Base-by-base conservation (phyloP, 2,113 vertebrate genomes). In the Spermophilus dauricus region DNA sequence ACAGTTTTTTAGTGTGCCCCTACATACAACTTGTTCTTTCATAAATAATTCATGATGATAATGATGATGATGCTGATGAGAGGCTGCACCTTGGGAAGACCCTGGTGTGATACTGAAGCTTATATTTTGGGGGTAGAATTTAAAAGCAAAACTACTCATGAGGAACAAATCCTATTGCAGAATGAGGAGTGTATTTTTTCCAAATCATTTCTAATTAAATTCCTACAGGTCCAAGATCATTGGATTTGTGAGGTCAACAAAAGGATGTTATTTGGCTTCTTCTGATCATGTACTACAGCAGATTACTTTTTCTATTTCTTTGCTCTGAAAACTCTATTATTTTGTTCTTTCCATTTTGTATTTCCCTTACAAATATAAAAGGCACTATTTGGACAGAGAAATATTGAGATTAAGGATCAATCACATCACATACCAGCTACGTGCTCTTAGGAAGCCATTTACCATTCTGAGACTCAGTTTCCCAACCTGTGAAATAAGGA, bases 21-120 rank as follows among this genome's bases (percentile, higher is more conserved):
- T 73, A 48, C 10, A 48, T 65, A 81, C 26, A 90, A 80, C 76
- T 86, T 86, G n/a, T 89, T 94, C 92, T 61, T 85, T 94, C 82
- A 95, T 73, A 87, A 95, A 91, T 96, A 86, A 91, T 92, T 91
- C 28, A 93, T 48, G 34, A 70, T 45, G 32, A 90, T 78, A 82
- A 93, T 63, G 85, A 93, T 63, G 58, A 86, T 58, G 73, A 92
- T 67, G 67, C 22, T 53, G 11, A 72, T 61, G 63, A 92, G 45
- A 70, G 18, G 18, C 13, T 48, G 32, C 22, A 86, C 34, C 28
- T 53, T 48, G 8, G 67, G 58, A 86, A 97, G 75, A 45, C 22
- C 12, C 1, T 30, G 16, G 26, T 70, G 65, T 26, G 87, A 22
- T 69, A 83, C 63, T 70, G 28, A 28, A 84, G 65, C 56, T 78